Conservation (phyloP, 2,113 vertebrate species). For the Lepisosteus osseus region DNA sequence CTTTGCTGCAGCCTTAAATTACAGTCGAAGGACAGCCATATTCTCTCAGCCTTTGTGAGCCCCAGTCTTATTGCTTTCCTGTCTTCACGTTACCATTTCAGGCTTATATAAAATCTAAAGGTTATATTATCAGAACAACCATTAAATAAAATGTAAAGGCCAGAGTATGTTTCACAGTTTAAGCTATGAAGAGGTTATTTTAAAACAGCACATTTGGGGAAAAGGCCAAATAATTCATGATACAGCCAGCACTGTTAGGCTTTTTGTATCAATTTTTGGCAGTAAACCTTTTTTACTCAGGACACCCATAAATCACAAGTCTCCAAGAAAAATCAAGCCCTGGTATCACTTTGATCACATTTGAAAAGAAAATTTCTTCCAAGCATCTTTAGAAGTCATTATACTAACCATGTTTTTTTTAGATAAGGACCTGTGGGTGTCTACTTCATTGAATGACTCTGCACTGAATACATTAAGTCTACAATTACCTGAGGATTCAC, state of each 20-base stretch:
- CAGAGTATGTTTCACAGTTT: not conserved
- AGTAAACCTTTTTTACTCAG: too few relatives aligned
- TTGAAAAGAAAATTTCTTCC: too few relatives aligned
- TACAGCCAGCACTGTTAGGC: too few relatives aligned
- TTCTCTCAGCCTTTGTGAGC: not conserved
- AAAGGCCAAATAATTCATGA: not conserved
- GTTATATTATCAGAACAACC: not conserved
- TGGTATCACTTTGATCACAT: too few relatives aligned
- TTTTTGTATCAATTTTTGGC: not conserved
- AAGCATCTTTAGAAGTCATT: too few relatives aligned
- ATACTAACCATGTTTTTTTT: too few relatives aligned
- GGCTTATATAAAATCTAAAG: not conserved
- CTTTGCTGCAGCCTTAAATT: not conserved
- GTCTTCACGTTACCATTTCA: not conserved
- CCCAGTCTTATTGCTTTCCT: constrained; percentile 3
- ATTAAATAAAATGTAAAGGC: constrained; percentile 1
- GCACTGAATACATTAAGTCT: too few relatives aligned
- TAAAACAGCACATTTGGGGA: not conserved
- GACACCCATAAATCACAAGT: too few relatives aligned
- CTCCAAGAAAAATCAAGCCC: too few relatives aligned
- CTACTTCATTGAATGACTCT: too few relatives aligned
- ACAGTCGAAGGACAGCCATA: not conserved
- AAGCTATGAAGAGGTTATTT: not conserved
- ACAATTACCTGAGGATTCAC: too few relatives aligned
- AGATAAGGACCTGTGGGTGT: too few relatives aligned